Conservation (phyloP, 2,113 vertebrate genomes). For the Connochaetes taurinus region DNA sequence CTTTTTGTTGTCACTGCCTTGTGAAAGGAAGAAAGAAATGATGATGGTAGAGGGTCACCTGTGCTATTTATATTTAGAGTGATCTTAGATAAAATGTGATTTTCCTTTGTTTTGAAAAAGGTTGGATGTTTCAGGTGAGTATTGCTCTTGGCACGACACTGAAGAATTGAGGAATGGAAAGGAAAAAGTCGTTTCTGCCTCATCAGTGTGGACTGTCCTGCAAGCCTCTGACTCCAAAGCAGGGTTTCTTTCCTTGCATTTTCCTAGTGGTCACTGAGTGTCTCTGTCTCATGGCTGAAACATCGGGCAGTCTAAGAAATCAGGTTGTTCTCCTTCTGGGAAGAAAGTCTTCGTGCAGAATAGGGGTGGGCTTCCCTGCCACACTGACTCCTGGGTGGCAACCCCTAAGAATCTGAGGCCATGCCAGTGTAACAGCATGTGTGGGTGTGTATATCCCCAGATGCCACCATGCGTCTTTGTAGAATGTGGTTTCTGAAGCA, state of each 20-base stretch:
- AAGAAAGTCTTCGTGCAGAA: background rate
- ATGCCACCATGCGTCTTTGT: fast-evolving
- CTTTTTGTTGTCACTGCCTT: background rate
- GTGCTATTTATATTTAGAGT: background rate
- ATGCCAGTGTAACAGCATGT: fast-evolving
- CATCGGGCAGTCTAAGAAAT: no score
- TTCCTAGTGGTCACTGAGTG: background rate
- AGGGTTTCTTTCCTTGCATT: background rate
- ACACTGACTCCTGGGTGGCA: background rate
- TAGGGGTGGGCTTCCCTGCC: background rate
- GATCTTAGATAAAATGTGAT: background rate
- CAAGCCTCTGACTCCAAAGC: background rate
- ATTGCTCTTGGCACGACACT: background rate
- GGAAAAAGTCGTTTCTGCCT: background rate
- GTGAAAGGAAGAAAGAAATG: background rate
- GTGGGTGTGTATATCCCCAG: background rate
- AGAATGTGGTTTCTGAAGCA: background rate
- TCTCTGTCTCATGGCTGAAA: background rate
- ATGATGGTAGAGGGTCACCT: background rate
- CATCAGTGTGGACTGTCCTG: no score
- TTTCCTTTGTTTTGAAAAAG: background rate
- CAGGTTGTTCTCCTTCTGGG: background rate
- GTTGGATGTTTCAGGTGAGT: background rate
- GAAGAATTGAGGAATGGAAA: background rate
- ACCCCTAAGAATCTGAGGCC: fast-evolving